Percentiles rank a stretch among this genome's conserved stretches.
phyloP scores from a whole-genome alignment of 1,140 invertebrate species.

The Apis laboriosa region DNA sequence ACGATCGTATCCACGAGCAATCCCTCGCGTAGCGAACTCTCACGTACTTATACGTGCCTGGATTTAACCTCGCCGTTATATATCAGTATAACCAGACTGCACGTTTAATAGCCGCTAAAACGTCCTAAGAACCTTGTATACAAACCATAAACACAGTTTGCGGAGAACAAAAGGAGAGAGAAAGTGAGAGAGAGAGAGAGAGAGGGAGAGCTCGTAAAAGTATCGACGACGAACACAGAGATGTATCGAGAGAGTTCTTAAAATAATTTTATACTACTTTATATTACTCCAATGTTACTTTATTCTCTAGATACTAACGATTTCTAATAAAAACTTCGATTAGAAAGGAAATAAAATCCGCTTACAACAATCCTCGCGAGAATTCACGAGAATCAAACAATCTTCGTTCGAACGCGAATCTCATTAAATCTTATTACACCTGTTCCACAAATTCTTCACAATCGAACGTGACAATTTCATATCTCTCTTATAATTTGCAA shows the following conservation, averaged over 20 bases:
- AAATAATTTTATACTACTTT: neutral
- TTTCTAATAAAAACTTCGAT: neutral
- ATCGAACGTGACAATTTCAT: no score
- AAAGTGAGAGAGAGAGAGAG: no score
- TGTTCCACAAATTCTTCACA: no score
- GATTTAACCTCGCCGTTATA: slow-evolving; percentile 50
- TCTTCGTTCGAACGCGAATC: no score
- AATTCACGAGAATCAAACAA: no score
- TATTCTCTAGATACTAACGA: neutral
- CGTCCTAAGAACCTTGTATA: slow-evolving; percentile 47
- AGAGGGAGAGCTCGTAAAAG: neutral
- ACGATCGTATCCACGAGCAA: slow-evolving; percentile 57
- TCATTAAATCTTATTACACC: no score
- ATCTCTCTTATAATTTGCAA: no score
- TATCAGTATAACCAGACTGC: slow-evolving; percentile 55
- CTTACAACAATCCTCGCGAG: no score
- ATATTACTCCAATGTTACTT: neutral
- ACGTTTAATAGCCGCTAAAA: slow-evolving; percentile 29
- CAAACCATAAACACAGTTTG: slow-evolving; percentile 23
- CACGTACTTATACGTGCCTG: slow-evolving; percentile 48
- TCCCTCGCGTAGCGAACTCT: slow-evolving; percentile 56
- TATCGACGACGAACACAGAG: neutral
- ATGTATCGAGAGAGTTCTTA: no score
- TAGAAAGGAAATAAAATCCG: no score
- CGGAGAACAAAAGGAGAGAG: no score